Evolutionary conservation across 2,797 vertebrate genomes (phyloP).

Genomic region (Hozukius guyotensis): DNA sequence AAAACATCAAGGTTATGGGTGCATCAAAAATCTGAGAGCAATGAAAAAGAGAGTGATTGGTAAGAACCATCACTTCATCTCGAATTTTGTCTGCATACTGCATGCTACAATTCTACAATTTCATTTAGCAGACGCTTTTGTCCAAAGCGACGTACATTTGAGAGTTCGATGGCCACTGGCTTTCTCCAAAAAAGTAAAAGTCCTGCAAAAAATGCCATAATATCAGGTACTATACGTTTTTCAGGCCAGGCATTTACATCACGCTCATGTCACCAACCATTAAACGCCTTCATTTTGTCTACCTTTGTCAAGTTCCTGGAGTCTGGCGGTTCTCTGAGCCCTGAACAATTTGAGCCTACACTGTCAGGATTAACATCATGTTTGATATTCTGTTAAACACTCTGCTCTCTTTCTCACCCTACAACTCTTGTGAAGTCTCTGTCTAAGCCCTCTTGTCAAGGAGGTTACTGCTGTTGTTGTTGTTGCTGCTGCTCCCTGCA

Average conservation of each 20-base stretch:
- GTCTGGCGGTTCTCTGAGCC: not conserved
- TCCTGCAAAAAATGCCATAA: not conserved
- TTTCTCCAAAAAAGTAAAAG: not conserved
- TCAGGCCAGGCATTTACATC: not conserved
- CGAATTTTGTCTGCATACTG: not conserved
- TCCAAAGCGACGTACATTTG: no score
- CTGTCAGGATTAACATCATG: constrained; percentile 2
- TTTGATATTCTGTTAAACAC: constrained; percentile 3
- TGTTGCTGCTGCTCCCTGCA: not conserved
- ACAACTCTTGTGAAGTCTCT: not conserved
- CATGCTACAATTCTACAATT: not conserved
- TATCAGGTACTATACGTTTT: not conserved
- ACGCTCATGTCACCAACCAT: not conserved
- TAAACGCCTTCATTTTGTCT: not conserved
- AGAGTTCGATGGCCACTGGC: not conserved
- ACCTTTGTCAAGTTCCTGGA: not conserved
- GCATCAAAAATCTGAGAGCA: not conserved
- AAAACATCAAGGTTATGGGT: not conserved
- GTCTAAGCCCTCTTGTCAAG: not conserved
- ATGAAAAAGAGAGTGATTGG: not conserved
- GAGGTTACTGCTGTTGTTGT: not conserved
- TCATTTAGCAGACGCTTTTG: no score
- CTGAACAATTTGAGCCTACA: not conserved
- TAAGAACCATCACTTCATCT: not conserved
- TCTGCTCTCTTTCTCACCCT: not conserved